A percentile compares a stretch with the other conserved stretches of the same genome.
Conservation (phyloP, 2,113 vertebrate species). For the Rhegmatorhina hoffmannsi region DNA sequence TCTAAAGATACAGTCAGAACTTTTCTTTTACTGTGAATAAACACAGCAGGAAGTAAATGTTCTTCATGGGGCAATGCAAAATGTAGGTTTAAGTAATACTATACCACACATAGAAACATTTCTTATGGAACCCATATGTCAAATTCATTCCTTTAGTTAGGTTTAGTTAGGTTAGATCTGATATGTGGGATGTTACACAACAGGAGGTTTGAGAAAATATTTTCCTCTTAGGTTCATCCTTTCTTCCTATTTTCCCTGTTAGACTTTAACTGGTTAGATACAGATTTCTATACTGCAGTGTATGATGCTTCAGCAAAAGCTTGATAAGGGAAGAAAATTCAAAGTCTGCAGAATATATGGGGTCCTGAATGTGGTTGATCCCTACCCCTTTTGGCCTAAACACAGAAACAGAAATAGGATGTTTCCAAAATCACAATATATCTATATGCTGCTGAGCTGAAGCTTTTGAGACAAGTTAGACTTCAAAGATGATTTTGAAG, state of each 20-base stretch:
- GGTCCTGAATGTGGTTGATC: not conserved
- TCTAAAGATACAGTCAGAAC: not conserved
- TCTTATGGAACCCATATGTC: not conserved
- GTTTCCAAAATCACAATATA: not conserved
- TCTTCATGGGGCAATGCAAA: not conserved
- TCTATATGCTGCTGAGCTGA: not conserved
- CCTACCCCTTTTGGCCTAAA: not conserved
- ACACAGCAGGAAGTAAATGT: not conserved
- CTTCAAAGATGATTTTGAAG: not conserved
- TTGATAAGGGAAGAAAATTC: not conserved
- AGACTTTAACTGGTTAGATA: not conserved
- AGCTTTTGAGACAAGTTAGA: not conserved
- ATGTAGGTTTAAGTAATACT: not conserved
- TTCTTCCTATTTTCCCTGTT: not conserved
- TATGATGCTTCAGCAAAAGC: not conserved
- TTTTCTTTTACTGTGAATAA: not conserved
- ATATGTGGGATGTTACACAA: not conserved
- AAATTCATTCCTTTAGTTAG: not conserved
- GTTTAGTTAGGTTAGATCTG: not conserved
- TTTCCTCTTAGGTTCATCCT: not conserved
- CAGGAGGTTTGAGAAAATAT: not conserved
- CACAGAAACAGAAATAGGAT: not conserved
- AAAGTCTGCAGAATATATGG: not conserved
- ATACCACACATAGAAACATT: not conserved
- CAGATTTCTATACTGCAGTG: not conserved